A percentile compares a stretch with the other conserved stretches of the same genome.
Conservation (phyloP, 2,113 vertebrate genomes). For the Carollia perspicillata region DNA sequence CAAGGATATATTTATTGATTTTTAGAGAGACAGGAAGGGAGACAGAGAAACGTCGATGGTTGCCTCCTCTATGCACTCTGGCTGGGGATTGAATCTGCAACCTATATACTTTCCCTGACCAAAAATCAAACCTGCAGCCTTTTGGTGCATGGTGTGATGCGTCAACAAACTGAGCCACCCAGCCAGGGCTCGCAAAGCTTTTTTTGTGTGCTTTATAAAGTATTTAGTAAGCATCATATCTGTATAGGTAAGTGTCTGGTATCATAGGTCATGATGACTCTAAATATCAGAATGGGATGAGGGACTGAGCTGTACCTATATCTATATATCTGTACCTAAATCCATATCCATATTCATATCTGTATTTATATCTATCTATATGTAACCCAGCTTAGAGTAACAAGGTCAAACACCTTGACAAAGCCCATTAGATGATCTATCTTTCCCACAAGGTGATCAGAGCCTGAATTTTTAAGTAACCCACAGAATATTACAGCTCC, state of each 20-base stretch:
- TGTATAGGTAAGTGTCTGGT: background rate
- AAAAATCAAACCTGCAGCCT: too few species aligned
- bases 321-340: background rate
- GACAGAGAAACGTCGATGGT: too few species aligned
- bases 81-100: too few species aligned
- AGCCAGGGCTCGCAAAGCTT: too few species aligned
- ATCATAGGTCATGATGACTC: background rate
- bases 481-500: background rate
- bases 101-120: too few species aligned
- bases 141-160: too few species aligned
- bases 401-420: background rate
- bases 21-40: too few species aligned
- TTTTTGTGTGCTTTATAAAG: background rate
- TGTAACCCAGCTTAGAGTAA: background rate
- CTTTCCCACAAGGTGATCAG: background rate
- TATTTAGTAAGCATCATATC: background rate
- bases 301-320: background rate
- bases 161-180: too few species aligned
- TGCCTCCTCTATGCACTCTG: too few species aligned
- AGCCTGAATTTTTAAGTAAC: background rate
- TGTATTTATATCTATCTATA: background rate
- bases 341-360: background rate
- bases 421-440: background rate
- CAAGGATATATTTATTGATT: too few species aligned
- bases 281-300: background rate